These are phyloP conservation scores for Tylochromis polylepis DNA, from an alignment of 2,113 vertebrate genomes.

Conservation along the genomic window DNA sequence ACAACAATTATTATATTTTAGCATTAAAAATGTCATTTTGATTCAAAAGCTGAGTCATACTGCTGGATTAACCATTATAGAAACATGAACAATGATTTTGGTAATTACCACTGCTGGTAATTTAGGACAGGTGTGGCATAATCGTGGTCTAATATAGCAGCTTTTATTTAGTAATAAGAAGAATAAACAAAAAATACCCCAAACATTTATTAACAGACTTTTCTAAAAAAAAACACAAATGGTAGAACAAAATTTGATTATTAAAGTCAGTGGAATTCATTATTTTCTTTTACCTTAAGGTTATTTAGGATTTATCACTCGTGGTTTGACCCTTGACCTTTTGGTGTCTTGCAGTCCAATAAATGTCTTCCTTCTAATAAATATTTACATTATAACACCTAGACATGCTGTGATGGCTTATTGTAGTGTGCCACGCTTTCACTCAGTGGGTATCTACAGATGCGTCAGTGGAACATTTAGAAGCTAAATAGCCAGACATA, in stretches of 20 bases:
- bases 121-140: background rate
- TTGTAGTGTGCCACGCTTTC: background rate
- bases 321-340: background rate
- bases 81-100: background rate
- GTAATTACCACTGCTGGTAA: background rate
- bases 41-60: background rate
- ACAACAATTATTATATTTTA: background rate
- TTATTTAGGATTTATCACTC: background rate
- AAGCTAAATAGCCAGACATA: background rate
- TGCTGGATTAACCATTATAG: background rate
- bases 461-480: background rate
- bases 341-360: background rate
- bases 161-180: background rate
- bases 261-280: background rate
- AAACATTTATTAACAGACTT: too few species aligned
- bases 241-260: background rate
- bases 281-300: background rate
- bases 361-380: background rate
- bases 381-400: background rate
- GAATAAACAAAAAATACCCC: too few species aligned
- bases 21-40: background rate
- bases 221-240: too few species aligned
- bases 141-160: background rate
- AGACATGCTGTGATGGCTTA: background rate
- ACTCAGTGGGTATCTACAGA: background rate